Percentiles rank a stretch among this genome's conserved stretches.
Conservation (phyloP, 1,140 invertebrate genomes). For the Scaptomyza montana region DNA sequence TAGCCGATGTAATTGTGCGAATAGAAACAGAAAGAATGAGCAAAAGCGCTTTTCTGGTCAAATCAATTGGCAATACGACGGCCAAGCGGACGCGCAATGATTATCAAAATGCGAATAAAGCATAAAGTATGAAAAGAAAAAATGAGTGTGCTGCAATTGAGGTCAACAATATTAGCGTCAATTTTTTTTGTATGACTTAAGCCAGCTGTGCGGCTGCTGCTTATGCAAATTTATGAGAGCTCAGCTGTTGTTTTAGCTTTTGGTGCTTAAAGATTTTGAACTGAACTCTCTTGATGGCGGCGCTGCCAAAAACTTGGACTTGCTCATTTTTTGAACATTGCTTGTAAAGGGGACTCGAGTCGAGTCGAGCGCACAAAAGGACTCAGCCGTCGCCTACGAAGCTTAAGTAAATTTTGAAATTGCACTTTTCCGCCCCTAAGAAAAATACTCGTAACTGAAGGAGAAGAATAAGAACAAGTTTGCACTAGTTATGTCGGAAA, state of each 20-base stretch:
- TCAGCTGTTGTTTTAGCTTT: conserved; percentile 42
- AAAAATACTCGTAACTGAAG: conserved; percentile 23
- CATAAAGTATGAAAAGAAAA: neutral
- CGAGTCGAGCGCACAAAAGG: conserved; percentile 27
- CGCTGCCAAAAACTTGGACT: conserved; percentile 64
- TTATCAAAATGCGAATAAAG: conserved; percentile 21
- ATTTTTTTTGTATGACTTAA: conserved; percentile 45
- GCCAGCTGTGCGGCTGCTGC: conserved; percentile 37
- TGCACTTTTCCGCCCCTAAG: conserved; percentile 70
- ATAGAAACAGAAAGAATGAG: conserved; percentile 11
- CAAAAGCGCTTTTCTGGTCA: conserved; percentile 13
- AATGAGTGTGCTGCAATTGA: conserved; percentile 32
- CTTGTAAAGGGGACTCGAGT: conserved; percentile 28
- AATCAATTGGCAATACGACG: conserved; percentile 49
- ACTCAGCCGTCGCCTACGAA: conserved; percentile 31
- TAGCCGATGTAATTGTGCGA: conserved; percentile 34
- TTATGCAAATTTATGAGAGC: conserved; percentile 68
- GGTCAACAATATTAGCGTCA: conserved; percentile 72
- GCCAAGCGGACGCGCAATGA: conserved; percentile 22
- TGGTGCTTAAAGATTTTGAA: conserved; percentile 45
- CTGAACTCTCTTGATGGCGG: conserved; percentile 44
- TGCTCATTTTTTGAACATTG: conserved; percentile 57
- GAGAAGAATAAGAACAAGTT: neutral
- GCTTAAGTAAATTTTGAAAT: conserved; percentile 70
- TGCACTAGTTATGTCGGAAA: conserved; percentile 65